Base-by-base conservation (phyloP, 1,140 invertebrate genomes). In the Drosophila kepulauana region DNA sequence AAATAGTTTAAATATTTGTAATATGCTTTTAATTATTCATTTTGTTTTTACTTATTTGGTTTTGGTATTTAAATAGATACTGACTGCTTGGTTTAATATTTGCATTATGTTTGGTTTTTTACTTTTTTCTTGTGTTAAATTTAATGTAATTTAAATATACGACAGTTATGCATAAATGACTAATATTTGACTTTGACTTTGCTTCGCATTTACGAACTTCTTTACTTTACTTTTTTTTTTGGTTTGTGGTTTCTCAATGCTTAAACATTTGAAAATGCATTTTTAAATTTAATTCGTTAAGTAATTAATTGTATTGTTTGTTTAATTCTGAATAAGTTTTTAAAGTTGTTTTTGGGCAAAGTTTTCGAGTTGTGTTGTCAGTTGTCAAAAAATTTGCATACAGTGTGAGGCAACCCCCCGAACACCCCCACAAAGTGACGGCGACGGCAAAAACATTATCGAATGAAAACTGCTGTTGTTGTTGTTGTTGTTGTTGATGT, bases 211-310 rank as follows among this genome's bases (percentile, higher is more conserved):
- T 63, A 66, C 49, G 73, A 25, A 25, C 20, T 25, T 25, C 0
- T 25, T 66, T 72, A 52, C 20, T 15, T 54, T 48, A 38, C 13
- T 15, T 56, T 2, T 33, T 48, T 13, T 48, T 57, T 62, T 38
- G 48, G 49, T 43, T 58, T 58, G 20, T 61, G 59, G 75, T 81
- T 67, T 52, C 20, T 25, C 81, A 85, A 86, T 76, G 72, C 80
- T 91, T 81, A 91, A 91, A 87, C 68, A 85, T 81, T 90, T 91
- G 82, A 82, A 87, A 91, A 91, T 91, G 82, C 87, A 87, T 91
- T 86, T 86, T 87, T 78, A 87, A 91, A 91, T 75, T 79, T 87
- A 78, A 75, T 87, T 75, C 68, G 67, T 69, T 87, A 79, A 81
- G 75, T 90, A 80, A 61, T 68, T 65, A n/a, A 57, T 48, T 33